Conservation (phyloP, 2,797 vertebrate genomes). For the Pogoniulus pusillus region DNA sequence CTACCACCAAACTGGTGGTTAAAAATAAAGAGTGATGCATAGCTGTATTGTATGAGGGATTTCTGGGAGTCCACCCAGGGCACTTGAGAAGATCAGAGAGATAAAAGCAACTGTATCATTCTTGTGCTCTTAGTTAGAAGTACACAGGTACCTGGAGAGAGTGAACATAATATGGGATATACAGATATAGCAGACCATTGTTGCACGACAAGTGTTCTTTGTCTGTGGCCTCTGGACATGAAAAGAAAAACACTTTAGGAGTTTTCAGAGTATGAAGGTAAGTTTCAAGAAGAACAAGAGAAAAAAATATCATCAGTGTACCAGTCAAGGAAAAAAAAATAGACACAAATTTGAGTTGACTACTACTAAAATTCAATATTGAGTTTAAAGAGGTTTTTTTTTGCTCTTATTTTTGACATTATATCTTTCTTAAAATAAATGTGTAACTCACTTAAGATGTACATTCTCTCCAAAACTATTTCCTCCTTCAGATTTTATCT, state of each 20-base stretch:
- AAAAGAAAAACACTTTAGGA: neutral
- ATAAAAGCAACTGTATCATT: neutral
- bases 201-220: neutral
- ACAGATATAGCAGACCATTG: neutral
- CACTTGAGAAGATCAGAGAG: neutral
- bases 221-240: neutral
- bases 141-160: neutral
- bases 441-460: neutral
- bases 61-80: neutral
- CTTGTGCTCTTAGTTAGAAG: neutral
- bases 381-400: neutral
- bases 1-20: neutral
- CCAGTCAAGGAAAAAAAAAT: neutral
- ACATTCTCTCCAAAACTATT: conserved; percentile 28
- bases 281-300: neutral
- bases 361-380: neutral
- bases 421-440: conserved; percentile 33
- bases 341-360: neutral
- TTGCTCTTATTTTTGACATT: neutral
- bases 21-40: neutral
- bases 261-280: neutral
- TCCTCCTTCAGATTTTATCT: conserved; percentile 60
- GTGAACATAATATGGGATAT: neutral
- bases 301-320: neutral
- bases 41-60: neutral